These are phyloP conservation scores for Cataglyphis livida DNA, from an alignment of 2,888 invertebrate genomes.

Conservation along the genomic window DNA sequence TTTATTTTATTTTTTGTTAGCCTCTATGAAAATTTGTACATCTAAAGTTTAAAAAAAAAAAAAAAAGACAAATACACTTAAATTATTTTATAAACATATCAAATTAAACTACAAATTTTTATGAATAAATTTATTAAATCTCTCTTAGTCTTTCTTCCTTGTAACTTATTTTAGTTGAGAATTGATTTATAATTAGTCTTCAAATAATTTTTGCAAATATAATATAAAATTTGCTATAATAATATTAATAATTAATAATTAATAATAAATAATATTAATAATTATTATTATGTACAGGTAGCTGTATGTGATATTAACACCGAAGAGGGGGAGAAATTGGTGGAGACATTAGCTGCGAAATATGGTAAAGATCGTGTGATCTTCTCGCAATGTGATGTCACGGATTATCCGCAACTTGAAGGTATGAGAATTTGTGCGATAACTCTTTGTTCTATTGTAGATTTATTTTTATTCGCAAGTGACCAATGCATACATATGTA, in stretches of 20 bases:
- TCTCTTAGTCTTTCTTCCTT: not conserved
- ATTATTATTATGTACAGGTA: conserved; percentile 86
- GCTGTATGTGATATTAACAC: conserved; percentile 91
- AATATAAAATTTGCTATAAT: not conserved
- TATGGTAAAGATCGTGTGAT: conserved; percentile 90
- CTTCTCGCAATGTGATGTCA: conserved; percentile 92
- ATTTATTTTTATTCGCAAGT: conserved; percentile 5
- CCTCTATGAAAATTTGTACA: not conserved
- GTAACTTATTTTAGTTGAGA: not conserved
- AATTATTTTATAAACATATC: not conserved
- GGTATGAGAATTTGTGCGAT: conserved; percentile 84
- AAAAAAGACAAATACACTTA: not conserved
- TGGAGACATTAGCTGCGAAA: conserved; percentile 88
- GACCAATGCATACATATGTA: conserved; percentile 2
- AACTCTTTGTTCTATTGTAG: not conserved
- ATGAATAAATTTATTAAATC: not conserved
- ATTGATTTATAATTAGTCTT: not conserved
- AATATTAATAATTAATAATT: not conserved
- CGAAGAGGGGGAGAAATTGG: conserved; percentile 90
- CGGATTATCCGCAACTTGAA: conserved; percentile 92
- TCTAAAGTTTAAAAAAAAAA: not conserved
- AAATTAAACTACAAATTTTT: not conserved
- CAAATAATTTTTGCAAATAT: not conserved
- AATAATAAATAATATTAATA: too few species aligned
- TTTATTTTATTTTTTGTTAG: not conserved